phyloP scores from a whole-genome alignment of 2,113 vertebrate species.

The Paraplagusia blochii region DNA sequence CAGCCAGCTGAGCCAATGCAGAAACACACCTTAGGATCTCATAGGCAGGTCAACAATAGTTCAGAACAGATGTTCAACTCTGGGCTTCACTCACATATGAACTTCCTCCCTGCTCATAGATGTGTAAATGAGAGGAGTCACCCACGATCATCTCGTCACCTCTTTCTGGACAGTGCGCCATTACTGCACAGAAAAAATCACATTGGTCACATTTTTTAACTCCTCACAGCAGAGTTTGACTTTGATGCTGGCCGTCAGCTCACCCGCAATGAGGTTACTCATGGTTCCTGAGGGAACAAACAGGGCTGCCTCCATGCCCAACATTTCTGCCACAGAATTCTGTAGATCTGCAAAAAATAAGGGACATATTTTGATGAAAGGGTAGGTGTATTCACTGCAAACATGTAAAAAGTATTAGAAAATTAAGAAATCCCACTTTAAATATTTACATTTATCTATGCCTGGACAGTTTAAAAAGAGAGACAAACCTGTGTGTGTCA shows the following conservation, averaged over 20 bases:
- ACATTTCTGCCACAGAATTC: slow-evolving; percentile 65
- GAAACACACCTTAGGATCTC: not conserved
- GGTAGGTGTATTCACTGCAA: too few relatives aligned
- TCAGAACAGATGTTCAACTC: not conserved
- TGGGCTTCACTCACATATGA: slow-evolving; percentile 75
- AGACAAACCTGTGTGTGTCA: too few relatives aligned
- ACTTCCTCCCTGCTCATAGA: slow-evolving; percentile 81
- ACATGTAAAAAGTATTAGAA: too few relatives aligned
- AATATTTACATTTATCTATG: too few relatives aligned
- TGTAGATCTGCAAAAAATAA: slow-evolving; percentile 76
- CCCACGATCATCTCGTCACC: slow-evolving; percentile 81
- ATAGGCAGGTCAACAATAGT: not conserved
- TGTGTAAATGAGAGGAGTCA: slow-evolving; percentile 74
- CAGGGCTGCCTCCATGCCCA: slow-evolving; percentile 77
- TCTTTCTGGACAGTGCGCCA: slow-evolving; percentile 81
- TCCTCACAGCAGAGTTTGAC: not conserved
- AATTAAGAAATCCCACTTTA: too few relatives aligned
- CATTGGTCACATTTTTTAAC: not conserved
- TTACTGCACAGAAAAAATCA: slow-evolving; percentile 64
- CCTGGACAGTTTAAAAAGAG: too few relatives aligned
- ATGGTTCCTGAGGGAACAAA: slow-evolving; percentile 82
- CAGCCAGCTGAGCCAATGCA: slow-evolving; percentile 73
- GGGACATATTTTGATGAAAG: not conserved
- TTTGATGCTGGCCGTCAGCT: not conserved
- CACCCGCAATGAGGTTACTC: slow-evolving; percentile 84